Evolutionary conservation across 2,888 invertebrate genomes (phyloP).

Genomic region (Buathra laborator): DNA sequence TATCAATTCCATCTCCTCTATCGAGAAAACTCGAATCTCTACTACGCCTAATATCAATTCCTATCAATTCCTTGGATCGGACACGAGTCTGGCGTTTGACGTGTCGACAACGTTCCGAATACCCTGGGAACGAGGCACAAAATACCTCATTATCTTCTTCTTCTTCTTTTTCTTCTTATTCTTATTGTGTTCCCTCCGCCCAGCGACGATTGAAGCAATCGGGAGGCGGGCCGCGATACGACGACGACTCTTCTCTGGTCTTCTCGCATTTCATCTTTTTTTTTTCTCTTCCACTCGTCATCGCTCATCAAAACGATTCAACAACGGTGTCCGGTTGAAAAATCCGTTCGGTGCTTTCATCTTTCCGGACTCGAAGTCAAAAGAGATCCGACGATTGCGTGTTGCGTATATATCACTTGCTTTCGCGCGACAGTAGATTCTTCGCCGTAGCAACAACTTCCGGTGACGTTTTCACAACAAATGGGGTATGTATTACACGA

Average conservation of each 20-base stretch:
- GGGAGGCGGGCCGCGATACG: conserved; percentile 69
- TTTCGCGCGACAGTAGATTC: conserved; percentile 3
- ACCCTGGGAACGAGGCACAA: conserved; percentile 31
- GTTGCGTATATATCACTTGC: conserved; percentile 4
- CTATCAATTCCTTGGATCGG: conserved; percentile 52
- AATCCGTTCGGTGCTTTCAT: conserved; percentile 33
- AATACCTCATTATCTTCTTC: conserved; percentile 18
- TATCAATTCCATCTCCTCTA: conserved; percentile 74
- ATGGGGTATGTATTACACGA: background rate
- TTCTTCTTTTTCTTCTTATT: conserved; percentile 11
- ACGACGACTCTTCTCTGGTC: conserved; percentile 58
- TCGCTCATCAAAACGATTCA: conserved; percentile 23
- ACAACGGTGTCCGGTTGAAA: background rate
- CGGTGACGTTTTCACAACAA: conserved; percentile 4
- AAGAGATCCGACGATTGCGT: conserved; percentile 26
- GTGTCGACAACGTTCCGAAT: conserved; percentile 19
- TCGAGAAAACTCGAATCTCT: conserved; percentile 28
- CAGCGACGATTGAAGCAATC: conserved; percentile 48
- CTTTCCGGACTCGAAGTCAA: conserved; percentile 42
- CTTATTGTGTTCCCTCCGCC: conserved; percentile 21
- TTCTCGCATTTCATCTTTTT: conserved; percentile 28
- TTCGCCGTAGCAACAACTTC: conserved; percentile 9
- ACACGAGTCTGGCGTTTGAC: conserved; percentile 42
- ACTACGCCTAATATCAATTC: conserved; percentile 50
- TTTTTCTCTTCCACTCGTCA: conserved; percentile 19